phyloP scores from a whole-genome alignment of 2,113 vertebrate genomes.

The Elephantulus edwardii region DNA sequence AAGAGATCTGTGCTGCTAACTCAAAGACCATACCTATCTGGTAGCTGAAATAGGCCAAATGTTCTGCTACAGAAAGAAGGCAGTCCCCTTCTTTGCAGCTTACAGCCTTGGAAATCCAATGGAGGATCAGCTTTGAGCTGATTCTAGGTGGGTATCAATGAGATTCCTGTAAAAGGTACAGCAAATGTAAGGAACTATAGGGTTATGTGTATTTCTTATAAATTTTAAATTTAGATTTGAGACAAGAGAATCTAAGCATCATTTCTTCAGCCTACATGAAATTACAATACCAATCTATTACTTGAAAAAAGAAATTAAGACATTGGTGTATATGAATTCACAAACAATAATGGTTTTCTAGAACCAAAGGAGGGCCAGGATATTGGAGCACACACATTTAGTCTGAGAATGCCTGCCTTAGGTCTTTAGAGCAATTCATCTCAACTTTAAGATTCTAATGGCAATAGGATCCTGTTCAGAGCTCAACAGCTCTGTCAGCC shows the following conservation, averaged over 20 bases:
- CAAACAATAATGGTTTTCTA: neutral
- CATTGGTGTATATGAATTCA: neutral
- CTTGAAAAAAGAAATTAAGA: neutral
- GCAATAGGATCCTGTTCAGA: neutral
- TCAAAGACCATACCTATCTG: too few species aligned
- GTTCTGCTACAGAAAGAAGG: too few species aligned
- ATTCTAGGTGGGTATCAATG: too few species aligned
- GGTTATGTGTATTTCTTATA: neutral
- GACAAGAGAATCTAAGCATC: neutral
- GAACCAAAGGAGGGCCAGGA: neutral
- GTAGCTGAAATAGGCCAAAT: too few species aligned
- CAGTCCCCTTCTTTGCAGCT: too few species aligned
- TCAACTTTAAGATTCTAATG: neutral
- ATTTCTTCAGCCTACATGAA: neutral
- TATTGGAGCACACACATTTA: neutral
- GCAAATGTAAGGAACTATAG: neutral
- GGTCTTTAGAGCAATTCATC: neutral
- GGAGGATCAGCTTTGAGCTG: too few species aligned
- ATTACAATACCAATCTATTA: neutral
- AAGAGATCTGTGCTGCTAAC: too few species aligned
- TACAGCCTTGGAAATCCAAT: too few species aligned
- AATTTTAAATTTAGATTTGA: slow-evolving; percentile 6
- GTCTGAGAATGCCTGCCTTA: neutral
- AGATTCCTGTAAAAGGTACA: neutral
- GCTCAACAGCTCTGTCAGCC: neutral